Evolutionary conservation across 2,888 invertebrate species (phyloP).

Genomic region (Bombylius discolor): DNA sequence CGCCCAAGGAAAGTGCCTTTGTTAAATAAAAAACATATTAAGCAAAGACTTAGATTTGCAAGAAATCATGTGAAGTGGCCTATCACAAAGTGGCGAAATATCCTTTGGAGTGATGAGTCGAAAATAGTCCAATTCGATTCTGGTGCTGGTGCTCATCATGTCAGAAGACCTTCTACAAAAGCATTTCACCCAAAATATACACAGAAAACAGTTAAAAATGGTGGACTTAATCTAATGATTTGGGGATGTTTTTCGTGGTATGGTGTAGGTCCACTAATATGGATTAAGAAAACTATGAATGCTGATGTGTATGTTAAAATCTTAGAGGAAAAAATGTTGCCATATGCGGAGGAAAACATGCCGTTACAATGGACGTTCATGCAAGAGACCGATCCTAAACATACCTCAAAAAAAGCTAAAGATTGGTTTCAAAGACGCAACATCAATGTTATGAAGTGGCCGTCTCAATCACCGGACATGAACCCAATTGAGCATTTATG

Average conservation of each 20-base stretch:
- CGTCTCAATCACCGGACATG: constrained; percentile 3
- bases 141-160: no score
- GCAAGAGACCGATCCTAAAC: constrained; percentile 11
- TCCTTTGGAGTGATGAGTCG: no score
- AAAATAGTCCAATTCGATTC: no score
- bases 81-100: no score
- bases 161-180: no score
- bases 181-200: no score
- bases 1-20: no score
- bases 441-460: constrained; percentile 2
- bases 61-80: no score
- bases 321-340: constrained; percentile 1
- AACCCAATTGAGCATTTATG: neutral
- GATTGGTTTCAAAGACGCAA: neutral
- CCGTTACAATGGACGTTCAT: constrained; percentile 1
- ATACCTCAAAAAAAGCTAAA: constrained; percentile 5
- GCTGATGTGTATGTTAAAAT: constrained; percentile 1
- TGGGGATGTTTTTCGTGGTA: constrained; percentile 4
- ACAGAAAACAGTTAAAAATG: constrained; percentile 3
- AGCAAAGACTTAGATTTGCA: no score
- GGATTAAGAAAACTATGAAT: constrained; percentile 6
- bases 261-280: neutral
- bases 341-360: constrained; percentile 1
- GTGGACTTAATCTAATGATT: constrained; percentile 3
- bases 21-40: no score